These are phyloP conservation scores for Gymnorhina tibicen DNA, from an alignment of 2,113 vertebrate species.

Conservation along the genomic window DNA sequence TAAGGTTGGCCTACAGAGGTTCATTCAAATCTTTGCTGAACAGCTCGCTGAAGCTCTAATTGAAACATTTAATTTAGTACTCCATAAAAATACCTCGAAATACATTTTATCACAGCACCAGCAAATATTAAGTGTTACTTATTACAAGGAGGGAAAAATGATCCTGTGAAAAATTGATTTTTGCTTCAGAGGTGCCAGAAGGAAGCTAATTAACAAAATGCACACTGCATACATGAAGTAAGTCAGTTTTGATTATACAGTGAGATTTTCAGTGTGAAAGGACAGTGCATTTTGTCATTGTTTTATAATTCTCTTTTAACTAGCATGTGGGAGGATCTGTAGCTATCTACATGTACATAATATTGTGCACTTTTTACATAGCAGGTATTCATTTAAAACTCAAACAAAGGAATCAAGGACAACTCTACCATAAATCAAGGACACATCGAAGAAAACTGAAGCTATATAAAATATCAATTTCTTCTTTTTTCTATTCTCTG, in stretches of 20 bases:
- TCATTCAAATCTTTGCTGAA: slow-evolving; percentile 42
- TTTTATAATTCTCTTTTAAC: not conserved
- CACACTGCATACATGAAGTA: not conserved
- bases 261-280: not conserved
- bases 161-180: slow-evolving; percentile 32
- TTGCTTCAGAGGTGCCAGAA: slow-evolving; percentile 29
- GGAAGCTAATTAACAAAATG: slow-evolving; percentile 43
- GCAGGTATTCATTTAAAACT: not conserved
- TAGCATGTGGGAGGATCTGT: not conserved
- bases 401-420: slow-evolving; percentile 1
- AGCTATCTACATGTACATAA: not conserved
- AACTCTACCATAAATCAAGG: slow-evolving; percentile 22
- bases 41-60: slow-evolving; percentile 36
- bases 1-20: slow-evolving; percentile 3
- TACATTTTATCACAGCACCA: slow-evolving; percentile 17
- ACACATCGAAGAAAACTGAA: not conserved
- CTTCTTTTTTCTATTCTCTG: not conserved
- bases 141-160: slow-evolving; percentile 16
- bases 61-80: slow-evolving; percentile 59
- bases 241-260: not conserved
- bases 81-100: slow-evolving; percentile 25
- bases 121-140: slow-evolving; percentile 47
- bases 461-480: not conserved
- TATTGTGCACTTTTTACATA: not conserved
- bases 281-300: not conserved